Base-by-base conservation (phyloP, 2,888 invertebrate genomes). In the Nymphalis c-album region DNA sequence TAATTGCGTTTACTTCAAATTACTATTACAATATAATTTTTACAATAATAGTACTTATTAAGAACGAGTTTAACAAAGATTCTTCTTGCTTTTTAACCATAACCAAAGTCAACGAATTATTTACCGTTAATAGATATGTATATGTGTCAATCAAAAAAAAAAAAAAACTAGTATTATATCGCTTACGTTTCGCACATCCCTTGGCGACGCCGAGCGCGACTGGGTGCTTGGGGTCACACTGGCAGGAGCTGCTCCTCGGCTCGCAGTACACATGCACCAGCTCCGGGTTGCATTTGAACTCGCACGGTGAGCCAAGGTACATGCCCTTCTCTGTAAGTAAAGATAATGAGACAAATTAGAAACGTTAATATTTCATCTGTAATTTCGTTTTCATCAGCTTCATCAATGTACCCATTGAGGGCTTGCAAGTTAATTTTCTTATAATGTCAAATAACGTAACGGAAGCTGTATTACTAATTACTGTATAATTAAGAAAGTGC, bases 131-230 rank as follows among this genome's bases (percentile, higher is more conserved):
- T 6, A 31, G 6, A 31, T 31, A n/a, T n/a, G n/a, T n/a, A n/a
- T n/a, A n/a, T n/a, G n/a, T n/a, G n/a, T n/a, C n/a, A n/a, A n/a
- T n/a, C n/a, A n/a, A n/a, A n/a, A n/a, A n/a, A n/a, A n/a, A n/a
- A n/a, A n/a, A n/a, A n/a, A n/a, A n/a, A n/a, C n/a, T n/a, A n/a
- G 20, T 50, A 6, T 53, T 4, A 31, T 17, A 2, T 26, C 73
- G 93, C 95, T 94, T 90, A 97, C 97, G 96, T 94, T 96, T 96
- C 82, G 95, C 96, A 88, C 97, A 97, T 80, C 97, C 97, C 78
- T 94, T 95, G 76, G 93, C 93, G 76, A 94, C 93, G 70, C 96
- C 96, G 75, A 97, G 94, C 79, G 94, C 93, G 76, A 97, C 97
- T n/a, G 97, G 96, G 86, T 95, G 96, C 79, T 95, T 95, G 80